A percentile compares a stretch with the other conserved stretches of the same genome.
phyloP scores from a whole-genome alignment of 1,140 invertebrate species.

The Mya arenaria region DNA sequence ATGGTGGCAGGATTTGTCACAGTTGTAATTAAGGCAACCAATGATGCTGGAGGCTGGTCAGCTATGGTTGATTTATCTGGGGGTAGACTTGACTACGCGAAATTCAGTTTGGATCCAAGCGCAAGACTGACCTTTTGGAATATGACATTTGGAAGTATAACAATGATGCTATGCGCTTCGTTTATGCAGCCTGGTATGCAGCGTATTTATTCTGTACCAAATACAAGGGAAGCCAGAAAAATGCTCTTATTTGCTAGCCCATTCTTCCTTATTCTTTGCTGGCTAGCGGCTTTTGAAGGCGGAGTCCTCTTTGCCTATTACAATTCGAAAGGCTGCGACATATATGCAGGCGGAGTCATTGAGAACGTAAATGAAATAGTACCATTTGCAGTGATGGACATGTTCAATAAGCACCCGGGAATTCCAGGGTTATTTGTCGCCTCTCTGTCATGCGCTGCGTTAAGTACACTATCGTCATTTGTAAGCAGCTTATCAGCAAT shows the following conservation, averaged over 20 bases:
- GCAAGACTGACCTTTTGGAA: background rate
- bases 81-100: background rate
- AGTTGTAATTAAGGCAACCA: background rate
- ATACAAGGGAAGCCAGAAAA: background rate
- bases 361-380: slow-evolving; percentile 14
- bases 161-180: background rate
- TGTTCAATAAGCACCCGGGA: slow-evolving; percentile 1
- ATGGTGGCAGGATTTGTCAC: background rate
- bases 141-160: background rate
- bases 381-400: slow-evolving; percentile 2
- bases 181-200: background rate
- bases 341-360: background rate
- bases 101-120: background rate
- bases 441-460: background rate
- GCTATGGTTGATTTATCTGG: background rate
- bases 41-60: background rate
- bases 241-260: background rate
- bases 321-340: background rate
- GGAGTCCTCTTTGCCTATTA: background rate
- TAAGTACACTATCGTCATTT: slow-evolving; percentile 21
- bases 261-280: background rate
- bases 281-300: background rate
- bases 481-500: background rate
- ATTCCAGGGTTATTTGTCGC: slow-evolving; percentile 20
- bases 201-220: background rate